Base-by-base conservation (phyloP, 2,888 invertebrate genomes). In the Catotricha subobsoleta region DNA sequence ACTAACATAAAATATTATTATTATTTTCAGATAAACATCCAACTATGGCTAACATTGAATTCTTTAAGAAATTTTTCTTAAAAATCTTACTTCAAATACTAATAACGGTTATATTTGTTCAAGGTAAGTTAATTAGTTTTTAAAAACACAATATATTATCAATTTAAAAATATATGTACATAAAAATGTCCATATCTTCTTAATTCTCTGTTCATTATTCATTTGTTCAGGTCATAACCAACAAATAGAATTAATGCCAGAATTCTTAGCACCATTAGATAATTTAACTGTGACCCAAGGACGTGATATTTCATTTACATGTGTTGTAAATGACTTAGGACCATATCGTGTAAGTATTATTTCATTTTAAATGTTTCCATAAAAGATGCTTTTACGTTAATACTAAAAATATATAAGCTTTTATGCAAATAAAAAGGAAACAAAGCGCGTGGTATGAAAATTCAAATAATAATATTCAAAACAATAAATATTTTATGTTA, bases 251-350 rank as follows among this genome's bases (percentile, higher is more conserved):
- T 53, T 58, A 63, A 72, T 73, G 52, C 88, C 90, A 4, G 80
- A 81, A 60, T 90, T 90, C 64, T 69, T 87, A 52, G 80, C 80
- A 50, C 79, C 80, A 42, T 64, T 90, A 56, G 80, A 83, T 57
- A 90, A 90, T 62, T 76, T 82, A 57, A 88, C 87, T 31, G 82
- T 86, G 45, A 77, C 81, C 41, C 83, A 83, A 62, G 88, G 90
- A 43, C 70, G 88, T 41, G 87, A 90, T 60, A 78, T 87, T 43
- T 78, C 76, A 57, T 87, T 90, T 64, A 87, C 87, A 39, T 90
- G 90, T 59, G 80, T 86, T 51, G 88, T 90, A 56, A 86, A 87
- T 65, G 81, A 88, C 64, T 74, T 90, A 50, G 83, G 81, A 49
- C 70, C 76, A 55, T 87, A 84, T 64, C 80, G 83, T 75, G 90